These are phyloP conservation scores for Scaptomyza graminum DNA, from an alignment of 1,140 invertebrate genomes.

Conservation along the genomic window DNA sequence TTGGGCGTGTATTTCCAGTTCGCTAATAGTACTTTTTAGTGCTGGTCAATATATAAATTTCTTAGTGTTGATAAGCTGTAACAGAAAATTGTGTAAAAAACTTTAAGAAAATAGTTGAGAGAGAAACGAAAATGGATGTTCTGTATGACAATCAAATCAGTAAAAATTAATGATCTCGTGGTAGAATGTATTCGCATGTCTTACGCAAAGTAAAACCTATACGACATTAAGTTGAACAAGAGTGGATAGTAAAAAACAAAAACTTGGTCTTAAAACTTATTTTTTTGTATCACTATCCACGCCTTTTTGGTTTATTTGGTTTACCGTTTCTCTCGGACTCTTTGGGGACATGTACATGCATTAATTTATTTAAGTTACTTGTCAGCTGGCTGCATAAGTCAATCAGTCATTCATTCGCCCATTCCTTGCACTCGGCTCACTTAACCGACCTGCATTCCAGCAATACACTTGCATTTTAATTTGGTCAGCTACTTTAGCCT, in stretches of 20 bases:
- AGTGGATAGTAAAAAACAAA: background rate
- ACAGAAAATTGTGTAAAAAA: background rate
- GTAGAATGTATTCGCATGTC: too few species aligned
- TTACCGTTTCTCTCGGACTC: constrained; percentile 28
- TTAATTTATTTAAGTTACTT: constrained; percentile 75
- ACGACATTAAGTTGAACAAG: too few species aligned
- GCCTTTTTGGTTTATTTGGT: constrained; percentile 35
- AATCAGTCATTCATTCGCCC: constrained; percentile 76
- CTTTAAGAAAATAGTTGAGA: too few species aligned
- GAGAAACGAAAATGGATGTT: background rate
- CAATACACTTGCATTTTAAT: constrained; percentile 80
- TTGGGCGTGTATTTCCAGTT: constrained; percentile 66
- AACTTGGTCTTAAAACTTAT: constrained; percentile 5
- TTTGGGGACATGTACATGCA: constrained; percentile 36
- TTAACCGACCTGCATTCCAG: constrained; percentile 72
- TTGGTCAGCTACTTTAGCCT: constrained; percentile 68
- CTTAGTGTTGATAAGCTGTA: constrained; percentile 6
- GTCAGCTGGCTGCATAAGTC: constrained; percentile 78
- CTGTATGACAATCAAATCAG: too few species aligned
- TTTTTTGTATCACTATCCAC: constrained; percentile 27
- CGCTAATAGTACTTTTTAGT: constrained; percentile 16
- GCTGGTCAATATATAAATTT: constrained; percentile 18
- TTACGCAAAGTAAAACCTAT: too few species aligned
- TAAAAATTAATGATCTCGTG: too few species aligned
- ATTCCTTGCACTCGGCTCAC: constrained; percentile 41